These are phyloP conservation scores for Tapera naevia DNA, from an alignment of 2,797 vertebrate species.

Conservation along the genomic window DNA sequence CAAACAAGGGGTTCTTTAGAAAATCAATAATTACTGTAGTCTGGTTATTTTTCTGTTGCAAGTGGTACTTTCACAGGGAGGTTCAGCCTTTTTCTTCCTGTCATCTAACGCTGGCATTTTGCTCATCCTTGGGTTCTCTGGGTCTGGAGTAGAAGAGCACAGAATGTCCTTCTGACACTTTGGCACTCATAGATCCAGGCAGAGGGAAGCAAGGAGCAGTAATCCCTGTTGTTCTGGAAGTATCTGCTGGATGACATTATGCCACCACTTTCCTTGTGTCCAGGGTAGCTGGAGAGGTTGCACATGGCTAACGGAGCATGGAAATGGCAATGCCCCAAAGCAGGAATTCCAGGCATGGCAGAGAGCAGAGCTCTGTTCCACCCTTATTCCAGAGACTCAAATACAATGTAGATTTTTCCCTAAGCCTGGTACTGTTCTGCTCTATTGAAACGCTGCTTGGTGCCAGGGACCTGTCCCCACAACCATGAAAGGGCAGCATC, in stretches of 20 bases:
- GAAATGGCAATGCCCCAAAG: not conserved
- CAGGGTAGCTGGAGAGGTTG: not conserved
- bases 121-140: not conserved
- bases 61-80: not conserved
- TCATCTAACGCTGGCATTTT: not conserved
- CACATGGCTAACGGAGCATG: not conserved
- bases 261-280: not conserved
- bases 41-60: constrained; percentile 37
- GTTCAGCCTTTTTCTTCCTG: not conserved
- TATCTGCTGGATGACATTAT: not conserved
- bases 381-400: not conserved
- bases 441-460: not conserved
- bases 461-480: not conserved
- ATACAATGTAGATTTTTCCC: not conserved
- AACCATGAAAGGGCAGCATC: not conserved
- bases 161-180: not conserved
- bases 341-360: not conserved
- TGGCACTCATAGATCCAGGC: not conserved
- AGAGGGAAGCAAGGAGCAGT: not conserved
- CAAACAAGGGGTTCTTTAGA: constrained; percentile 38
- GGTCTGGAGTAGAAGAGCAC: not conserved
- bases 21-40: constrained; percentile 28
- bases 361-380: not conserved
- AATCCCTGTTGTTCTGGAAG: not conserved
- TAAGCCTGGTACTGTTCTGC: not conserved